Percentiles rank a stretch among this genome's conserved stretches.
Evolutionary conservation across 2,113 vertebrate species (phyloP).

Genomic region (Semnopithecus entellus): DNA sequence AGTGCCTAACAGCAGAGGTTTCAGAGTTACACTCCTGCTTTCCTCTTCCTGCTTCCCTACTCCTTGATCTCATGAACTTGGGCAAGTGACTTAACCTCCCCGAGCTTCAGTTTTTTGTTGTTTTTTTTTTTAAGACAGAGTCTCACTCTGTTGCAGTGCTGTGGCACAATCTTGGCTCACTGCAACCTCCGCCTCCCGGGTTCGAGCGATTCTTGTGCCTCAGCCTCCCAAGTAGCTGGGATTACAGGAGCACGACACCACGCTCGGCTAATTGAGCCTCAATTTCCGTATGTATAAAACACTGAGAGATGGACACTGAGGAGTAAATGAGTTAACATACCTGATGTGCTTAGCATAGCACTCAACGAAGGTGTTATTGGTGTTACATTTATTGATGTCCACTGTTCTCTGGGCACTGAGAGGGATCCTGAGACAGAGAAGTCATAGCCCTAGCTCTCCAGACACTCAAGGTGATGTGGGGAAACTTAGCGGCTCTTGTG

Average conservation of each 20-base stretch:
- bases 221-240: no score
- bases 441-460: neutral
- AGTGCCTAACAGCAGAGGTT: neutral
- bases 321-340: neutral
- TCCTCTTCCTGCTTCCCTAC: neutral
- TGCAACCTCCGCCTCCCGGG: no score
- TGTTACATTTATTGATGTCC: neutral
- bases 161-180: no score
- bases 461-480: neutral
- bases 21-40: no score
- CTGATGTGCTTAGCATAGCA: fast-evolving
- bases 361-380: neutral
- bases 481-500: neutral
- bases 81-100: neutral
- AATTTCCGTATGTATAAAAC: neutral
- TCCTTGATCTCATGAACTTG: neutral
- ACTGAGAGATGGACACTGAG: neutral
- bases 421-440: neutral
- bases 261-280: no score
- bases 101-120: neutral
- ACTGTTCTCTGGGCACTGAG: neutral
- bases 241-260: no score
- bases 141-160: no score
- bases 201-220: no score
- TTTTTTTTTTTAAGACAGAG: no score